phyloP scores from a whole-genome alignment of 2,888 invertebrate species.

The Zelleria hepariella region DNA sequence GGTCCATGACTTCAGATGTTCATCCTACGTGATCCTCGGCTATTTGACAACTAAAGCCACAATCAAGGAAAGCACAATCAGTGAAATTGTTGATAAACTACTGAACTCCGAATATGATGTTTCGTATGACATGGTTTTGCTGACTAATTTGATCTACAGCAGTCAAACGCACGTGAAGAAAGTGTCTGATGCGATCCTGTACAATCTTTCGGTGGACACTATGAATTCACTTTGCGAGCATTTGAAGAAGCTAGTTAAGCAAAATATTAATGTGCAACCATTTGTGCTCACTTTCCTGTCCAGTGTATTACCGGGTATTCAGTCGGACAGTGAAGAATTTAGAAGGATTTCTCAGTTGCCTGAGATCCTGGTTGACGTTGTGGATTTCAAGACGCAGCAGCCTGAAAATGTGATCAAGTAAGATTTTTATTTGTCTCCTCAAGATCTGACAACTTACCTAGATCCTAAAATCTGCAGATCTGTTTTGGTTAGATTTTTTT shows the following conservation, averaged over 20 bases:
- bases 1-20: slow-evolving; percentile 79
- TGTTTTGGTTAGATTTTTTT: background rate
- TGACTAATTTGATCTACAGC: slow-evolving; percentile 80
- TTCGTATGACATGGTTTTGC: slow-evolving; percentile 73
- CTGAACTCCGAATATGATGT: slow-evolving; percentile 48
- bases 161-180: slow-evolving; percentile 67
- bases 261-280: slow-evolving; percentile 68
- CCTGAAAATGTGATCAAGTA: slow-evolving; percentile 73
- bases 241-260: slow-evolving; percentile 66
- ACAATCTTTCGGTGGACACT: slow-evolving; percentile 49
- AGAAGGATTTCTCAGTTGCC: slow-evolving; percentile 67
- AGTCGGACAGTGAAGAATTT: slow-evolving; percentile 58
- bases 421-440: slow-evolving; percentile 23
- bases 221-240: slow-evolving; percentile 47
- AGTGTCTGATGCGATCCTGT: slow-evolving; percentile 67
- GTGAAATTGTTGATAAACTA: slow-evolving; percentile 69
- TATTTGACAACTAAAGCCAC: slow-evolving; percentile 77
- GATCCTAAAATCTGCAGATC: no score
- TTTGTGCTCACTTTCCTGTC: slow-evolving; percentile 73
- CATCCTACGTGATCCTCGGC: slow-evolving; percentile 80
- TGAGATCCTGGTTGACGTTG: slow-evolving; percentile 69
- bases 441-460: background rate
- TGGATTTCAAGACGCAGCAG: slow-evolving; percentile 71
- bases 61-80: slow-evolving; percentile 74
- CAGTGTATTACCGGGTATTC: slow-evolving; percentile 61